Conservation (phyloP, 2,113 vertebrate genomes). For the Pelodiscus sinensis region DNA sequence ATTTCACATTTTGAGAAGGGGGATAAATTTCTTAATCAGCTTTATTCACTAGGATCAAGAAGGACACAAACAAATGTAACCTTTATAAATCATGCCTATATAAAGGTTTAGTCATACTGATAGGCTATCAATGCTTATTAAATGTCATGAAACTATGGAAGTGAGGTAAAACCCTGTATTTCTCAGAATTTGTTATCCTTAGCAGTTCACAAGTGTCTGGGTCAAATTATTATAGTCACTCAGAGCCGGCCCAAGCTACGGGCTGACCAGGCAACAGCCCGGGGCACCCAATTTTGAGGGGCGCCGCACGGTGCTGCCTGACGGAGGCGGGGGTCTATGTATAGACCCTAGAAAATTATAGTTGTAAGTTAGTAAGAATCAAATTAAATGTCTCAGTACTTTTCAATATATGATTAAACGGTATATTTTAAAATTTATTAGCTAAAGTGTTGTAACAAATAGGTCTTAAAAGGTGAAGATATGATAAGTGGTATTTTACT, state of each 20-base stretch:
- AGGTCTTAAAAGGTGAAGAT: too few relatives aligned
- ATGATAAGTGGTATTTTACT: too few relatives aligned
- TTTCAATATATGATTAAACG: not conserved
- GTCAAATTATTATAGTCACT: not conserved
- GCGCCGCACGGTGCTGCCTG: too few relatives aligned
- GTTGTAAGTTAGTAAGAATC: not conserved
- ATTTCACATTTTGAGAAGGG: not conserved
- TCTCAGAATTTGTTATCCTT: not conserved
- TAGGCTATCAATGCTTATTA: not conserved
- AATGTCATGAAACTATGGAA: not conserved
- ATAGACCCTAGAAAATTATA: not conserved
- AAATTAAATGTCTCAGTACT: not conserved
- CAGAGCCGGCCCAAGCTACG: too few relatives aligned
- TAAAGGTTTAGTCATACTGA: not conserved
- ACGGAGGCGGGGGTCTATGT: not conserved
- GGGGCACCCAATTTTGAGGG: too few relatives aligned
- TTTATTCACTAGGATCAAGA: not conserved
- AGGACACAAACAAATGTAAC: accelerated
- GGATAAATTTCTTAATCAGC: not conserved
- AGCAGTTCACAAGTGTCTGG: not conserved
- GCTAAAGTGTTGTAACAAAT: too few relatives aligned
- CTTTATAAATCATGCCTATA: not conserved
- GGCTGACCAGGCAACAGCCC: too few relatives aligned
- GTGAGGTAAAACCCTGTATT: not conserved
- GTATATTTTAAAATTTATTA: not conserved